Evolutionary conservation across 2,797 vertebrate species (phyloP), one percentile per base, ranked within the genome.

Genomic region (Sebastes flavidus): DNA sequence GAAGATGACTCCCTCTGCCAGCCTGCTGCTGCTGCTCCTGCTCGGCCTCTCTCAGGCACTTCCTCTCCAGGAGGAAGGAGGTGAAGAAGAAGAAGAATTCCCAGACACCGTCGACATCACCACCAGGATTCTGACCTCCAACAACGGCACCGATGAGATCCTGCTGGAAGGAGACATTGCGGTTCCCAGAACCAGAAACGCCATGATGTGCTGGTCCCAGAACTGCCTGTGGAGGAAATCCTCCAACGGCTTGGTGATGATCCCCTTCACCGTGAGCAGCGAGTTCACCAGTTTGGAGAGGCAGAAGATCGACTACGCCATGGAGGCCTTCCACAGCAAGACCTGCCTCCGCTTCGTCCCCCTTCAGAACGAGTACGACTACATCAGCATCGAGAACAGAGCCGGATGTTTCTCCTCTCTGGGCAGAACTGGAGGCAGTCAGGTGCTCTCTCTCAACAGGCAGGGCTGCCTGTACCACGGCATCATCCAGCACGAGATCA

Each of bases 361-460:
- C 42, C 42, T 0, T 46, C 42, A 46, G 42, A 46, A 18, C 16
- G 42, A 46, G 42, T 18, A 18, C 16, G 42, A 46, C 42, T 46
- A 46, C 16, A 46, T 46, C 42, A 46, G 14, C 42, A 46, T 46
- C 1, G 42, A 46, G 42, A 46, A 46, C 42, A 46, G 42, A 46
- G 52, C 18, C 8, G 16, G 42, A 18, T 46, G 42, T 46, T 46
- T 46, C 42, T 46, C 42, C 42, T 46, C 42, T 46, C 49, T 95
- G 32, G 96, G 95, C 42, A 95, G 46, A 89, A 75, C 54, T 9
- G 92, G 94, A 83, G 92, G 93, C 29, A 67, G 63, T 24, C 95
- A 95, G 86, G 89, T 83, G 11, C 80, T 96, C 3, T 96, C 95
- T 73, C 83, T 96, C 75, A 88, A 88, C 90, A 95, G 75, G 60